Evolutionary conservation across 2,797 vertebrate genomes (phyloP).

Genomic region (Acrossocheilus wenchowensis): DNA sequence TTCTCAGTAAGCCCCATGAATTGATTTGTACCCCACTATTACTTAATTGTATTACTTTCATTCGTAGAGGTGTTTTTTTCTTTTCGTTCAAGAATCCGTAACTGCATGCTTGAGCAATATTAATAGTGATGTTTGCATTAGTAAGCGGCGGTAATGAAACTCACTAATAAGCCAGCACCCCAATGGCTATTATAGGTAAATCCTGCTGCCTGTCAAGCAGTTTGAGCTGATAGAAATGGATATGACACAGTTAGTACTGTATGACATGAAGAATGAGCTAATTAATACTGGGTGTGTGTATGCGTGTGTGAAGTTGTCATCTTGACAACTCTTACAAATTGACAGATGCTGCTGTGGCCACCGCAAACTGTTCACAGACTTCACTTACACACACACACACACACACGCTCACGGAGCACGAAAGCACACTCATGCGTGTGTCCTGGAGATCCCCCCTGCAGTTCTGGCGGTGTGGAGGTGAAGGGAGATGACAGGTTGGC

Average conservation of each 20-base stretch:
- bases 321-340: conserved; percentile 12
- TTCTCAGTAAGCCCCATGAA: background rate
- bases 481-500: conserved; percentile 45
- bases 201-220: conserved; percentile 15
- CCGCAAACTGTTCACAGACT: conserved; percentile 19
- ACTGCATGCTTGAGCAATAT: background rate
- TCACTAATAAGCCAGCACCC: conserved; percentile 10
- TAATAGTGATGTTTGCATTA: conserved; percentile 2
- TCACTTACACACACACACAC: background rate
- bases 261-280: conserved; percentile 41
- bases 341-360: conserved; percentile 24
- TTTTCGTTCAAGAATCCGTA: no score
- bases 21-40: background rate
- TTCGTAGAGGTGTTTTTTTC: background rate
- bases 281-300: conserved; percentile 33
- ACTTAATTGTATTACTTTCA: background rate
- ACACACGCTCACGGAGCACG: background rate
- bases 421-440: background rate
- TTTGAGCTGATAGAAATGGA: conserved; percentile 23
- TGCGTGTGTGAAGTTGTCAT: background rate
- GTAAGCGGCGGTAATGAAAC: background rate
- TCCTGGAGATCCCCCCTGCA: conserved; percentile 23
- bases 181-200: background rate
- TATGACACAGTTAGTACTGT: conserved; percentile 23
- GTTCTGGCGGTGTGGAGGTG: conserved; percentile 48